Evolutionary conservation across 1,140 invertebrate genomes (phyloP).

Genomic region (Hormaphis cornu): DNA sequence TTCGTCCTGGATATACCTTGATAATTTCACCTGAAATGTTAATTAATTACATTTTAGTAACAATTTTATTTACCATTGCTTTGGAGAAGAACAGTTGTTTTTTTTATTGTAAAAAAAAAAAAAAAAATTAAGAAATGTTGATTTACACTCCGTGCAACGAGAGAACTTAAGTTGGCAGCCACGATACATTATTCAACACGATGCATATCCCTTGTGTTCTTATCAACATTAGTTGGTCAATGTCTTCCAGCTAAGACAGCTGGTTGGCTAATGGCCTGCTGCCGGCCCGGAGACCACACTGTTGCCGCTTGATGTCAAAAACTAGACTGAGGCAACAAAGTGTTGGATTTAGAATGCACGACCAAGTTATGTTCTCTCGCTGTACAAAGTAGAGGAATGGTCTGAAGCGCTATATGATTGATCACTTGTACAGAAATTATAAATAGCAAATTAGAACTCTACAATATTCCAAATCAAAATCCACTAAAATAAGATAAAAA

Average conservation of each 20-base stretch:
- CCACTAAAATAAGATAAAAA: no score
- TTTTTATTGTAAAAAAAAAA: no score
- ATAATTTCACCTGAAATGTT: constrained; percentile 51
- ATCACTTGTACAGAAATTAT: no score
- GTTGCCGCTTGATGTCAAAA: background rate
- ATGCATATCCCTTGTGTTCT: background rate
- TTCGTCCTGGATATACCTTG: constrained; percentile 74
- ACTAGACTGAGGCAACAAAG: no score
- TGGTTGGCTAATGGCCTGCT: background rate
- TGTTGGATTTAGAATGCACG: background rate
- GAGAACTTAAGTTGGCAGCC: background rate
- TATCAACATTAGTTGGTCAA: background rate
- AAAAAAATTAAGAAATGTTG: background rate
- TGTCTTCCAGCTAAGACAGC: background rate
- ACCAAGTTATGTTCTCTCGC: no score
- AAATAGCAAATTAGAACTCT: no score
- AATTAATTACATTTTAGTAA: background rate
- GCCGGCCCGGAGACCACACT: background rate
- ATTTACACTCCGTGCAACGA: background rate
- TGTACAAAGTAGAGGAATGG: no score
- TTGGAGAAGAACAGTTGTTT: no score
- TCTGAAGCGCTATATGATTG: no score
- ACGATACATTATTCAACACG: background rate
- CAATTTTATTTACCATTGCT: background rate
- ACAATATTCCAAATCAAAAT: no score